Percentiles rank a stretch among this genome's conserved stretches.
Conservation (phyloP, 2,888 invertebrate genomes). For the Aleiodes testaceus region DNA sequence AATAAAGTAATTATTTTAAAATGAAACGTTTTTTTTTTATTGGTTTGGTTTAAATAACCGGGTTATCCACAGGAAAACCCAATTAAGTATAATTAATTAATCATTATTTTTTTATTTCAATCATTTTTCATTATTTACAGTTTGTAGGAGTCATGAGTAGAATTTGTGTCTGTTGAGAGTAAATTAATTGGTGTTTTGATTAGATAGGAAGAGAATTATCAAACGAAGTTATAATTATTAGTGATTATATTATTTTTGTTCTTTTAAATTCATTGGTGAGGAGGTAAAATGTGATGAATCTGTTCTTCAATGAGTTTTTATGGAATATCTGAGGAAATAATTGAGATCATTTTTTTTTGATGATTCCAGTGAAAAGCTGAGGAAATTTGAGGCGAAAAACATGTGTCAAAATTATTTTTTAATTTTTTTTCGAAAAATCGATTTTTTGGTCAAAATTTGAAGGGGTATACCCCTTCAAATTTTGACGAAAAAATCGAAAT, state of each 20-base stretch:
- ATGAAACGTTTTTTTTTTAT: constrained; percentile 61
- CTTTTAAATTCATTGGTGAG: no score
- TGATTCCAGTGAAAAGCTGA: no score
- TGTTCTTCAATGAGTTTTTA: no score
- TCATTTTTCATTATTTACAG: constrained; percentile 1
- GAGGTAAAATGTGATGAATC: no score
- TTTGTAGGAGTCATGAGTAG: constrained; percentile 11
- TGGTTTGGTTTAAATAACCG: constrained; percentile 57
- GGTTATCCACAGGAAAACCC: constrained; percentile 37
- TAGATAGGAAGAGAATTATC: neutral
- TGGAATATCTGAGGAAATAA: no score
- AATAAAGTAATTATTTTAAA: constrained; percentile 68
- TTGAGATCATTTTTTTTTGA: no score
- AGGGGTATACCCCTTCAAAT: no score
- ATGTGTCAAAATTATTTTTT: no score
- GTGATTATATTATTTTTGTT: neutral
- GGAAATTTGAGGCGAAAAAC: no score
- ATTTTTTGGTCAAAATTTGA: constrained; percentile 1
- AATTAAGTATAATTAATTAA: constrained; percentile 8
- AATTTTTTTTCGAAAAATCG: neutral
- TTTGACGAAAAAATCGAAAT: constrained; percentile 18
- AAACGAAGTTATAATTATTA: neutral
- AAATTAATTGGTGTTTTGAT: neutral
- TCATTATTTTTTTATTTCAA: neutral
- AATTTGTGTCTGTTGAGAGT: constrained; percentile 7